Percentiles rank a stretch among this genome's conserved stretches.
These are phyloP conservation scores for Plagiodera versicolora DNA, from an alignment of 2,888 invertebrate genomes.

Conservation along the genomic window DNA sequence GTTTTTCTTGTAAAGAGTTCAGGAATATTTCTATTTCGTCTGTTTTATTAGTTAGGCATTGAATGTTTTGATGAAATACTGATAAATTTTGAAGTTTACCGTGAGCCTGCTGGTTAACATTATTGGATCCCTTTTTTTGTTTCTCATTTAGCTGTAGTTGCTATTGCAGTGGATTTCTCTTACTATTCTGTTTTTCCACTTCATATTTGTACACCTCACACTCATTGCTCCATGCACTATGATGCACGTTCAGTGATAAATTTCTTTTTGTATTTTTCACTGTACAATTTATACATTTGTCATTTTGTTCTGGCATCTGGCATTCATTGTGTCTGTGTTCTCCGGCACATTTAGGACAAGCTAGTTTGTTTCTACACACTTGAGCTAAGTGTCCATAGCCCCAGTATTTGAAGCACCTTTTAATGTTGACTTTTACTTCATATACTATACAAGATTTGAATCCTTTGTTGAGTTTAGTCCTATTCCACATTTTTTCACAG, in stretches of 20 bases:
- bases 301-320: conserved; percentile 2
- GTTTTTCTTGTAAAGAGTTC: not conserved
- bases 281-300: conserved; percentile 9
- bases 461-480: not conserved
- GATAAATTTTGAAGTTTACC: not conserved
- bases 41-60: conserved; percentile 5
- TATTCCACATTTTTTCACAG: conserved; percentile 2
- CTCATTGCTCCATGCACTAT: conserved; percentile 8
- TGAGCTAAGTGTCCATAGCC: conserved; percentile 5
- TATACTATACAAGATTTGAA: conserved; percentile 8
- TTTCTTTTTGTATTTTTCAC: conserved; percentile 10
- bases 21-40: conserved; percentile 8
- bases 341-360: conserved; percentile 7
- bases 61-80: conserved; percentile 8
- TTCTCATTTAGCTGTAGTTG: conserved; percentile 1
- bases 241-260: conserved; percentile 4
- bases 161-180: conserved; percentile 1
- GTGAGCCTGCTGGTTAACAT: conserved; percentile 6
- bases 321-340: conserved; percentile 8
- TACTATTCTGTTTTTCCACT: not conserved
- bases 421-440: conserved; percentile 6
- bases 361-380: conserved; percentile 6
- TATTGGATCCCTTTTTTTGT: conserved; percentile 4
- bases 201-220: conserved; percentile 7
- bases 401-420: conserved; percentile 7